Base-by-base conservation (phyloP, 1,140 invertebrate species). In the Solen grandis region DNA sequence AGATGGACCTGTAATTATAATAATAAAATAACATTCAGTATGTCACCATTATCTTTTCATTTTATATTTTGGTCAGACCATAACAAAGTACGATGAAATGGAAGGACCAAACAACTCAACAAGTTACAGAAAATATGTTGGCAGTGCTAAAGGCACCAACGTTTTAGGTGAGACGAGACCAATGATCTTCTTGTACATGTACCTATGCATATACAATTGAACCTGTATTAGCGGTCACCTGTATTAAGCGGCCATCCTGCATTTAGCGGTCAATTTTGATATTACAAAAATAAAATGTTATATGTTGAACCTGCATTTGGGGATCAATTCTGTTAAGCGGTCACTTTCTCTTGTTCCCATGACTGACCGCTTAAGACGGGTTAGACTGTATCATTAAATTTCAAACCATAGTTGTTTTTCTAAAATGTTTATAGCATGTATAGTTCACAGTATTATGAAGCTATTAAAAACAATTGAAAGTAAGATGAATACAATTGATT, bases 11-110 rank as follows among this genome's bases (percentile, higher is more conserved):
- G 54, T 55, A 55, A 55, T 22, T 55, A 55, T 22, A 19, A 22
- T 27, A 5, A 4, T 55, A 5, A 55, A 22, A 13, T 19, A 50
- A 50, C 19, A 13, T 50, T 50, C 46, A 50, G 8, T 8, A 8
- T 13, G 10, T 13, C 19, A 50, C 46, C 19, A 13, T 13, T 13
- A 50, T 25, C 22, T 29, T 57, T 36, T 57, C 54, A 8, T 19
- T 60, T 63, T 19, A 54, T 77, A 35, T 66, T 25, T 55, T 27
- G 66, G 59, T 5, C 55, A 82, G 96, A 66, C 80, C n/a, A 72
- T 69, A 33, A 82, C 80, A 33, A 52, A 78, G 57, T 78, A 82
- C 57, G 69, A 69, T 13, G 25, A 19, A 31, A 50, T 41, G 33
- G n/a, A 27, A 4, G 57, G 31, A 2, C 31, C 25, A 1, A 68